Evolutionary conservation across 2,888 invertebrate species (phyloP).

Genomic region (Rhagonycha fulva): DNA sequence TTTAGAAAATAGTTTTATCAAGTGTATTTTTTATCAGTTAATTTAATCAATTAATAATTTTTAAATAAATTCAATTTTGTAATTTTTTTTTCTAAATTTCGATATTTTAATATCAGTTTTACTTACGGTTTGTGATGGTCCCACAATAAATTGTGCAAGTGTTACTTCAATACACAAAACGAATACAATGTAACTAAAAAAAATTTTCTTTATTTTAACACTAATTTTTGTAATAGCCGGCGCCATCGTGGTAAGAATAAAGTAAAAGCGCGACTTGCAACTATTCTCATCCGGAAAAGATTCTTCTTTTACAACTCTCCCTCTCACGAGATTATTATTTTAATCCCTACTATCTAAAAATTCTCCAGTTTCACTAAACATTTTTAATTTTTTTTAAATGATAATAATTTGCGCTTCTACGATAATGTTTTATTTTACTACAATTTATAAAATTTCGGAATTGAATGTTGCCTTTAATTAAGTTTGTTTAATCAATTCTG

Average conservation of each 20-base stretch:
- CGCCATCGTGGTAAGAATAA: constrained; percentile 13
- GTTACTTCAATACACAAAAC: constrained; percentile 40
- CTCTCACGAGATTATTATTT: constrained; percentile 21
- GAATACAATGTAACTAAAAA: constrained; percentile 44
- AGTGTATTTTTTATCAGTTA: too few species aligned
- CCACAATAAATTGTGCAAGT: constrained; percentile 45
- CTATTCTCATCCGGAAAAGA: constrained; percentile 34
- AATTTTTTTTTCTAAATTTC: not conserved
- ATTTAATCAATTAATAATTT: not conserved
- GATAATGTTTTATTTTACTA: too few species aligned
- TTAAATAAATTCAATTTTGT: not conserved
- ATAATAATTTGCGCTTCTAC: too few species aligned
- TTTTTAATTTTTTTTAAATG: not conserved
- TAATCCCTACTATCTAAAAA: constrained; percentile 19
- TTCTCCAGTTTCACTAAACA: constrained; percentile 20
- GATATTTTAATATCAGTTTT: not conserved
- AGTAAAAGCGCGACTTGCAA: constrained; percentile 24
- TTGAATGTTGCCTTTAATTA: not conserved
- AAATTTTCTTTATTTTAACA: constrained; percentile 42
- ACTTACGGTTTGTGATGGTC: constrained; percentile 32
- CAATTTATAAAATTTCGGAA: not conserved
- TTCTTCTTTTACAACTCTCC: constrained; percentile 38
- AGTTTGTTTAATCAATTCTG: not conserved
- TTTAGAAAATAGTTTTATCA: too few species aligned
- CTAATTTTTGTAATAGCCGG: constrained; percentile 16